These are phyloP conservation scores for Tigriopus japonicus DNA, from an alignment of 1,140 invertebrate species.

Conservation along the genomic window DNA sequence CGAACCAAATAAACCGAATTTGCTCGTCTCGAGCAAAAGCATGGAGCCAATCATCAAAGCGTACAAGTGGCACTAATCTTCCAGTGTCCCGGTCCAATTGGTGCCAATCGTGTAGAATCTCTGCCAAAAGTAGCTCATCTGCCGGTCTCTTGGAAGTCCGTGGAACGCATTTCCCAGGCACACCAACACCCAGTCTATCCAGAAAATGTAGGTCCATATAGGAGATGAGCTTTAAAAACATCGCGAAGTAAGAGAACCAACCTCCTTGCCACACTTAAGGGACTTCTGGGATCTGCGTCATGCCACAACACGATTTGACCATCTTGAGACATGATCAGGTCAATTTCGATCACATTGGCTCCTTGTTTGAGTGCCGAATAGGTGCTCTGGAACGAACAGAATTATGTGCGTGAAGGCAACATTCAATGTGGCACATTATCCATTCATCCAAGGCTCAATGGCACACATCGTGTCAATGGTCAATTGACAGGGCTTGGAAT, in stretches of 20 bases:
- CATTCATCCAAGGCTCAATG: too few relatives aligned
- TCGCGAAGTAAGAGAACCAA: neutral
- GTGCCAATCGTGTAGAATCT: too few relatives aligned
- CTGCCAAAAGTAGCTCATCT: too few relatives aligned
- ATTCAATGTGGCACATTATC: too few relatives aligned
- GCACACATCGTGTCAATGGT: too few relatives aligned
- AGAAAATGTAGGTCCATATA: neutral
- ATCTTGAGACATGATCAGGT: conserved; percentile 7
- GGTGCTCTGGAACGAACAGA: too few relatives aligned
- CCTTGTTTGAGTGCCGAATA: neutral
- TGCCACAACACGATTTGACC: conserved; percentile 4
- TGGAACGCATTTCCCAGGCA: neutral
- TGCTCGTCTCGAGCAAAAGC: neutral
- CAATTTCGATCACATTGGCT: conserved; percentile 9
- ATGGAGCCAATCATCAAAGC: neutral
- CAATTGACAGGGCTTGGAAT: too few relatives aligned
- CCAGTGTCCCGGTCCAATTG: too few relatives aligned
- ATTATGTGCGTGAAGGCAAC: too few relatives aligned
- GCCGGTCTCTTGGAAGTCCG: too few relatives aligned
- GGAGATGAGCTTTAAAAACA: neutral
- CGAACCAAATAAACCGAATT: neutral
- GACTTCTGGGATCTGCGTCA: conserved; percentile 1
- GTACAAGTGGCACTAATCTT: neutral
- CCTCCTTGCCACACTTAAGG: neutral
- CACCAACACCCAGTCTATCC: neutral